Percentiles rank a stretch among this genome's conserved stretches.
Conservation (phyloP, 2,797 vertebrate species). For the Huso huso region DNA sequence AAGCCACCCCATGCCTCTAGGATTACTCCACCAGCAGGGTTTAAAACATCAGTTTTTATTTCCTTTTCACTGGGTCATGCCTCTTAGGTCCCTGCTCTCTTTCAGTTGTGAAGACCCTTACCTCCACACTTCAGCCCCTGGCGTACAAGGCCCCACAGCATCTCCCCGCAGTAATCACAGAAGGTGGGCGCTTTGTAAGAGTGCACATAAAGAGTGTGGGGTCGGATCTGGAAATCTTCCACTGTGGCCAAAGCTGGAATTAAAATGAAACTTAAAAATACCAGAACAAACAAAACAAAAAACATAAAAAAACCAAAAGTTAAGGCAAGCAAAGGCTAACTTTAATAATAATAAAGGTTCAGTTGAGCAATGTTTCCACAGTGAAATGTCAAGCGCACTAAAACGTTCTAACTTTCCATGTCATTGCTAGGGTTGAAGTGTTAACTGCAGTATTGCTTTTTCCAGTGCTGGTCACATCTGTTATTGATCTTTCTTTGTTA, state of each 20-base stretch:
- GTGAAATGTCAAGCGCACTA: too few species aligned
- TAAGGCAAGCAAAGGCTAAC: too few species aligned
- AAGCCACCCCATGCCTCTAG: constrained; percentile 1
- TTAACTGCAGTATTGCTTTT: too few species aligned
- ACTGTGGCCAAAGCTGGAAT: constrained; percentile 87
- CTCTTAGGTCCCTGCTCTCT: too few species aligned
- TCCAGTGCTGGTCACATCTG: too few species aligned
- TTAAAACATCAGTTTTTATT: constrained; percentile 11
- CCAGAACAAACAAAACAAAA: not conserved
- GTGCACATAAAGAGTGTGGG: constrained; percentile 92
- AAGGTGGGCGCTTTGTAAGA: constrained; percentile 97
- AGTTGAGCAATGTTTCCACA: too few species aligned
- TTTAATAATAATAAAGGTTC: too few species aligned
- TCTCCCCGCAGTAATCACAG: constrained; percentile 97
- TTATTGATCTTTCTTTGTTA: too few species aligned
- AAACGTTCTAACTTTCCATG: too few species aligned
- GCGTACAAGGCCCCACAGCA: constrained; percentile 95
- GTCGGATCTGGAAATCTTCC: constrained; percentile 96
- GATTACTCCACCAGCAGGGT: constrained; percentile 8
- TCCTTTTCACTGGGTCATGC: constrained; percentile 10
- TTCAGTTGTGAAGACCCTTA: constrained; percentile 30
- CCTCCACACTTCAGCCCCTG: constrained; percentile 98
- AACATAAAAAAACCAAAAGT: not conserved
- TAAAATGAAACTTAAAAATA: constrained; percentile 34
- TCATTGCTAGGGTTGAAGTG: too few species aligned